phyloP scores from a whole-genome alignment of 2,797 vertebrate genomes.

The Parauchenoglanis ngamensis region DNA sequence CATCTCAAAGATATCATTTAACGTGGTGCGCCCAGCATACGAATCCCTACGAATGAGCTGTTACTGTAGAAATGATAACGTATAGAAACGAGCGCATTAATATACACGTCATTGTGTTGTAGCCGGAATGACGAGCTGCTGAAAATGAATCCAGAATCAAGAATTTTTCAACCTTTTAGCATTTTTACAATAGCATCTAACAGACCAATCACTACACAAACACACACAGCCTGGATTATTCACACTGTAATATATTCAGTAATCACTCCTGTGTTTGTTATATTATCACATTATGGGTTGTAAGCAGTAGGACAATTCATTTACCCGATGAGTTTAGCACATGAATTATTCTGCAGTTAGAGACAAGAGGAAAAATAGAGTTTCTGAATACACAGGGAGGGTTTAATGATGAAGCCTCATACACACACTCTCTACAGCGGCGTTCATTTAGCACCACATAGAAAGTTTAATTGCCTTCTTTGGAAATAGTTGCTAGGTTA shows the following conservation, averaged over 20 bases:
- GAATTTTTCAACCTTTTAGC: not conserved
- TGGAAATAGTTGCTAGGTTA: constrained; percentile 31
- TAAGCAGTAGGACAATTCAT: constrained; percentile 29
- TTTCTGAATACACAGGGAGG: constrained; percentile 11
- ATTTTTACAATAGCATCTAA: not conserved
- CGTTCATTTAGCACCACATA: not conserved
- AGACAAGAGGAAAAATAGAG: not conserved
- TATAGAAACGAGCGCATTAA: too few relatives aligned
- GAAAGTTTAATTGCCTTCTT: constrained; percentile 9
- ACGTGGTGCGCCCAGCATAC: not conserved
- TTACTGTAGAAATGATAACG: too few relatives aligned
- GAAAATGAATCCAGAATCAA: not conserved
- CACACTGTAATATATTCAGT: not conserved
- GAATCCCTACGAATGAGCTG: not conserved
- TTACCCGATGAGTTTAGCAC: constrained; percentile 8
- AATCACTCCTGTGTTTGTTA: constrained; percentile 19
- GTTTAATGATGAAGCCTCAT: constrained; percentile 9
- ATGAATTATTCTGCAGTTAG: constrained; percentile 26
- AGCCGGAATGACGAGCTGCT: not conserved
- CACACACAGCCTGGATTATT: not conserved
- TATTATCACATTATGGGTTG: constrained; percentile 23
- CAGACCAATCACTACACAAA: not conserved
- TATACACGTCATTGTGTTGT: not conserved
- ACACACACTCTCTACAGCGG: constrained; percentile 1
- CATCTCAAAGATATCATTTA: not conserved